Evolutionary conservation across 2,888 invertebrate genomes (phyloP).

Genomic region (Anarsia innoxiella): DNA sequence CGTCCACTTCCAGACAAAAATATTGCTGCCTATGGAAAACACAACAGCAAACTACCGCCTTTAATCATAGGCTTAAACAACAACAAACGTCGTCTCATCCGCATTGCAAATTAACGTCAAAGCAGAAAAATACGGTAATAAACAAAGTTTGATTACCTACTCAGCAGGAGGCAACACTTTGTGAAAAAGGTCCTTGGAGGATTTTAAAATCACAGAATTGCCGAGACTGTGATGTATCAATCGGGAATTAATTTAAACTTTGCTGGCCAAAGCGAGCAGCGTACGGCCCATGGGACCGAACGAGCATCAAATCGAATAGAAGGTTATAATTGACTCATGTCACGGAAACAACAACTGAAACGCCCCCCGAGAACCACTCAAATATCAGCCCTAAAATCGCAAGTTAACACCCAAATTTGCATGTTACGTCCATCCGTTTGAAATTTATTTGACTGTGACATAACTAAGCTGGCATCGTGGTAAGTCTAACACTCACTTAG

Average conservation of each 20-base stretch:
- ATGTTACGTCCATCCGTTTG: slow-evolving; percentile 16
- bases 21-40: slow-evolving; percentile 26
- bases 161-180: slow-evolving; percentile 21
- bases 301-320: slow-evolving; percentile 68
- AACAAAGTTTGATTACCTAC: slow-evolving; percentile 21
- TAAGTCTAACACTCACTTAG: slow-evolving; percentile 52
- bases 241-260: slow-evolving; percentile 72
- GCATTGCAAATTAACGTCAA: neutral
- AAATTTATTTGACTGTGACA: slow-evolving; percentile 31
- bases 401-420: slow-evolving; percentile 20
- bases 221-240: slow-evolving; percentile 62
- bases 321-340: slow-evolving; percentile 62
- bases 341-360: slow-evolving; percentile 51
- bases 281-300: slow-evolving; percentile 54
- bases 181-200: slow-evolving; percentile 37
- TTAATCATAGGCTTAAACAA: neutral
- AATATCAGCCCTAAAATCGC: slow-evolving; percentile 39
- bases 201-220: slow-evolving; percentile 56
- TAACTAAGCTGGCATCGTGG: slow-evolving; percentile 36
- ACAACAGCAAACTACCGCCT: neutral
- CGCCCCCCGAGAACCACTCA: slow-evolving; percentile 33
- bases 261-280: slow-evolving; percentile 60
- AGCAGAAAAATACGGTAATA: neutral
- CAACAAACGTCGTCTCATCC: neutral
- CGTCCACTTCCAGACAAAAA: slow-evolving; percentile 41